phyloP scores from a whole-genome alignment of 1,140 invertebrate genomes.

The Plectus sambesii region DNA sequence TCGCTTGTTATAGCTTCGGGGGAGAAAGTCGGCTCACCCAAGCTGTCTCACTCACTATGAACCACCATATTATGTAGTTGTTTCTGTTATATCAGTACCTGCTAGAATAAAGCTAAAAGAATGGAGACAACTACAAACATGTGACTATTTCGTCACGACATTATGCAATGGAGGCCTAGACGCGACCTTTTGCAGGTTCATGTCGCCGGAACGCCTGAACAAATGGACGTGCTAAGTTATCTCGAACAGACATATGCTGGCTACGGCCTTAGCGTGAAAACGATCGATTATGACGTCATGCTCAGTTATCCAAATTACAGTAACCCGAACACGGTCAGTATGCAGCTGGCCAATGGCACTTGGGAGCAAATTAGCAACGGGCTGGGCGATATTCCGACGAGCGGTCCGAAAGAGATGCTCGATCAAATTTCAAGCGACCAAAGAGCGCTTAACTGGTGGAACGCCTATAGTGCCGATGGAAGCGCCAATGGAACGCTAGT shows the following conservation, averaged over 20 bases:
- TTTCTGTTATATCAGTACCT: too few relatives aligned
- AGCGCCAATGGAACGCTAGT: conserved; percentile 7
- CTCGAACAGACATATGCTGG: not conserved
- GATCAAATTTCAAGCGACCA: too few relatives aligned
- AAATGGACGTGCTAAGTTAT: not conserved
- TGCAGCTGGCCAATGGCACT: not conserved
- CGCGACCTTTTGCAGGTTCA: too few relatives aligned
- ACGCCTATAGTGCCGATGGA: conserved; percentile 12
- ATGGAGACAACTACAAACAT: too few relatives aligned
- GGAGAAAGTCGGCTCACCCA: too few relatives aligned
- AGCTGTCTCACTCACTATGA: too few relatives aligned
- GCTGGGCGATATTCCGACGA: conserved; percentile 1
- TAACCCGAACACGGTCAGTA: conserved; percentile 8
- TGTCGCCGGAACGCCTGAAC: conserved; percentile 5
- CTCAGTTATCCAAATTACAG: conserved; percentile 11
- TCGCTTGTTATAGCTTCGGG: too few relatives aligned
- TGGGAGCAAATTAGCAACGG: conserved; percentile 3
- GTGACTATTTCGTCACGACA: too few relatives aligned
- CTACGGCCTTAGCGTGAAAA: not conserved
- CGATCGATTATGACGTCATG: conserved; percentile 1
- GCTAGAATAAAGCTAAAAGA: too few relatives aligned
- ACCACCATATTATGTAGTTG: too few relatives aligned
- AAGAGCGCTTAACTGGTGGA: conserved; percentile 5
- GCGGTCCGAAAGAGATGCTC: too few relatives aligned
- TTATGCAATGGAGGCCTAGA: too few relatives aligned